These are phyloP conservation scores for Parascotia fuliginaria DNA, from an alignment of 2,888 invertebrate genomes.

Conservation along the genomic window DNA sequence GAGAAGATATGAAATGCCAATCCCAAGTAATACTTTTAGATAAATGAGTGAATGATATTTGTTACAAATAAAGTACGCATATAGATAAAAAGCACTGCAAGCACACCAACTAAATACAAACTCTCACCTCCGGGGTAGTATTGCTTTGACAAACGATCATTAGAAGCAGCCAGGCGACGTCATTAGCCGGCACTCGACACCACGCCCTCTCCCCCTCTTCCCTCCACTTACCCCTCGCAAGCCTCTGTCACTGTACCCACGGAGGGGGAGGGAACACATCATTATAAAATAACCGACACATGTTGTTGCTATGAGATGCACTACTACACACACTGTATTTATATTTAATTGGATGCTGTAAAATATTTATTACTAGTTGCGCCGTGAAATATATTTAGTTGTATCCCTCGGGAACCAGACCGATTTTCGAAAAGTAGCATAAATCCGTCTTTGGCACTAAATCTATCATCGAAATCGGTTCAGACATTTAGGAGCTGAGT, in stretches of 20 bases:
- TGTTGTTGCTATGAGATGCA: constrained; percentile 3
- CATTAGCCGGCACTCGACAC: constrained; percentile 49
- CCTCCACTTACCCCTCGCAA: neutral
- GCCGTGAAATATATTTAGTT: too few relatives aligned
- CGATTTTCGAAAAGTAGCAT: too few relatives aligned
- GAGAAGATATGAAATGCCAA: too few relatives aligned
- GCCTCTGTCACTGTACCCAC: neutral
- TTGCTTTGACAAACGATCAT: constrained; percentile 47
- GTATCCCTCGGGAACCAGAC: too few relatives aligned
- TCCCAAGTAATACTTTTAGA: too few relatives aligned
- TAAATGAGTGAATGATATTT: too few relatives aligned
- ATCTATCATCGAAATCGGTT: too few relatives aligned
- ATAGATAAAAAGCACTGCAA: neutral
- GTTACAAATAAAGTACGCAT: neutral
- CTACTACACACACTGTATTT: neutral
- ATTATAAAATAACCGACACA: constrained; percentile 42
- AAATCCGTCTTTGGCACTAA: too few relatives aligned
- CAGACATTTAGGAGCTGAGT: too few relatives aligned
- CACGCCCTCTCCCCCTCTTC: constrained; percentile 2
- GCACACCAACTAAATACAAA: neutral
- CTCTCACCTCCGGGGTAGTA: constrained; percentile 12
- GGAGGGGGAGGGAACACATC: constrained; percentile 9
- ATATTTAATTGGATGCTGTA: too few relatives aligned
- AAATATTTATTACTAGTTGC: too few relatives aligned
- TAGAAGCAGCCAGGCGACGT: constrained; percentile 44